phyloP scores from a whole-genome alignment of 2,888 invertebrate species.

The Osedax frankpressi region DNA sequence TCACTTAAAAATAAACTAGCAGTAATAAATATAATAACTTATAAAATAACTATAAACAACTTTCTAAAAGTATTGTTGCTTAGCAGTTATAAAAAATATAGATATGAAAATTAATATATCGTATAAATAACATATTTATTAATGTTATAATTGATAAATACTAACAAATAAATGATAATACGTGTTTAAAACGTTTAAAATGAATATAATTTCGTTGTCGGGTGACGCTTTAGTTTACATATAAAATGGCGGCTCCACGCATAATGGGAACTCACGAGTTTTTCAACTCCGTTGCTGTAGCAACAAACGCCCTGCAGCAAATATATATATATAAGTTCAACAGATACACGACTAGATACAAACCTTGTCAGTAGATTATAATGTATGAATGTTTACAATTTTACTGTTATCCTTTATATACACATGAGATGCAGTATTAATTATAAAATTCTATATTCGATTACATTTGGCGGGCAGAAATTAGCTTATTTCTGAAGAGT shows the following conservation, averaged over 20 bases:
- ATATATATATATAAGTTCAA: too few species aligned
- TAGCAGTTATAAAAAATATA: background rate
- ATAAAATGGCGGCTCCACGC: background rate
- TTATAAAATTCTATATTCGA: too few species aligned
- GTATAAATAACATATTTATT: background rate
- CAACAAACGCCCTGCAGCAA: background rate
- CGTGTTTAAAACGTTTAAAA: background rate
- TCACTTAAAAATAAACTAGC: too few species aligned
- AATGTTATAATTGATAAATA: background rate
- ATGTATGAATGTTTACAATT: too few species aligned
- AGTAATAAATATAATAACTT: too few species aligned
- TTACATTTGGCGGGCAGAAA: too few species aligned
- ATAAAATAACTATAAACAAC: background rate
- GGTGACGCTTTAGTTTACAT: background rate
- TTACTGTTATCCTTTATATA: too few species aligned
- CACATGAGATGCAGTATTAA: too few species aligned
- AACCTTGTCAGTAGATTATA: too few species aligned
- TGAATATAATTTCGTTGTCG: background rate
- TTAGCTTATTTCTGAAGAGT: too few species aligned
- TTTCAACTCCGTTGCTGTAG: background rate
- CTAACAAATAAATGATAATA: background rate
- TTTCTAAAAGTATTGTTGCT: background rate
- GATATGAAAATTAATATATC: background rate
- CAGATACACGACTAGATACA: too few species aligned
- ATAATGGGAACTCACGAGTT: background rate